These are phyloP conservation scores for Acanthopagrus latus DNA, from an alignment of 2,797 vertebrate species.

Conservation along the genomic window DNA sequence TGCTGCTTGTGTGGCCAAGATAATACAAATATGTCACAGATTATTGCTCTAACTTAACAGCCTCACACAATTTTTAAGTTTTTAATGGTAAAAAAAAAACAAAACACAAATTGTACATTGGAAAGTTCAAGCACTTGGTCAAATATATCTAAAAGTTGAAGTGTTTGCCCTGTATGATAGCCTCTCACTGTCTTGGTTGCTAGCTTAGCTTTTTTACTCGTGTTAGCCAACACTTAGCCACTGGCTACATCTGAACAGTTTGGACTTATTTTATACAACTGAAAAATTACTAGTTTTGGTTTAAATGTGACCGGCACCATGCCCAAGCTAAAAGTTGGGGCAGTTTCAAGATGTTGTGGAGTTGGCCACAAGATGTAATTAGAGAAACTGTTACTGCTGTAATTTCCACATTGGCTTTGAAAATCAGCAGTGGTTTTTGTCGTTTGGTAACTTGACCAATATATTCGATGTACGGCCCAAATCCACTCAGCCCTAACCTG, in stretches of 20 bases:
- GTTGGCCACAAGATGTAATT: slow-evolving; percentile 32
- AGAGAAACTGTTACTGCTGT: slow-evolving; percentile 19
- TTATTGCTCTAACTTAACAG: neutral
- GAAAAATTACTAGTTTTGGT: no score
- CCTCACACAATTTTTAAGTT: neutral
- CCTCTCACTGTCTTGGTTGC: no score
- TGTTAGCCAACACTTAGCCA: no score
- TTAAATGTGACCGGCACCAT: no score
- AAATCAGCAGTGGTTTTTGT: slow-evolving; percentile 24
- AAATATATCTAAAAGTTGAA: no score
- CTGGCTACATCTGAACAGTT: no score
- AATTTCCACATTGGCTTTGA: slow-evolving; percentile 13
- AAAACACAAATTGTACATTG: neutral
- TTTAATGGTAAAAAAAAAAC: neutral
- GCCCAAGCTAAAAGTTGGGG: neutral
- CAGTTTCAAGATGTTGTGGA: slow-evolving; percentile 20
- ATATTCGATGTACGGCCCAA: slow-evolving; percentile 17
- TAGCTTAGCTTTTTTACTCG: no score
- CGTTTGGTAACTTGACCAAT: slow-evolving; percentile 39
- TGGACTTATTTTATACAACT: no score
- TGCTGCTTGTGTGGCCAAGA: neutral
- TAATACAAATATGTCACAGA: neutral
- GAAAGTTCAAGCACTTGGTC: neutral
- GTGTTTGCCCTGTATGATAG: no score
- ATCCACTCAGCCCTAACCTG: neutral